These are phyloP conservation scores for Cervus canadensis DNA, from an alignment of 2,113 vertebrate species.

Conservation along the genomic window DNA sequence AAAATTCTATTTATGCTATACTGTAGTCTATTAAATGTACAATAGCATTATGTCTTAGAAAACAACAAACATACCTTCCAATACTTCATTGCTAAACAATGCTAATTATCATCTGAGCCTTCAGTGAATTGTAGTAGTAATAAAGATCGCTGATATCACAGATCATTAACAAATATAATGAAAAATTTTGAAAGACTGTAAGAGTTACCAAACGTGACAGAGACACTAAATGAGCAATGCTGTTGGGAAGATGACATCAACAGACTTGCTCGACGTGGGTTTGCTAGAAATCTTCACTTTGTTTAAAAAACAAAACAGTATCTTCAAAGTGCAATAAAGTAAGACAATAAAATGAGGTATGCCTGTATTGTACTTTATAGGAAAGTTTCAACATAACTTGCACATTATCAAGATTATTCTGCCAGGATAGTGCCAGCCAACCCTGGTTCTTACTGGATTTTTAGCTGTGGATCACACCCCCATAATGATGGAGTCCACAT, in stretches of 20 bases:
- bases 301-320: background rate
- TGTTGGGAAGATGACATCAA: background rate
- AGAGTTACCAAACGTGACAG: background rate
- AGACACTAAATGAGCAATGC: background rate
- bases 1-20: background rate
- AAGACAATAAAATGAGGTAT: background rate
- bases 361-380: background rate
- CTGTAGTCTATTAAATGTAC: background rate
- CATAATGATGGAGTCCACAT: background rate
- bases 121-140: background rate
- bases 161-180: background rate
- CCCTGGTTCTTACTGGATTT: background rate
- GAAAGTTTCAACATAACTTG: background rate
- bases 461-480: background rate
- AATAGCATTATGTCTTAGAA: background rate
- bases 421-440: background rate
- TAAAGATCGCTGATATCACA: background rate
- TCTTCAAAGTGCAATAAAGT: background rate
- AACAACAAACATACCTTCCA: background rate
- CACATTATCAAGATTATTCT: background rate
- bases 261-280: background rate
- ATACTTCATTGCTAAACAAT: background rate
- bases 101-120: background rate
- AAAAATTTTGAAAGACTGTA: background rate
- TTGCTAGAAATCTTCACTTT: background rate